Evolutionary conservation across 2,113 vertebrate species (phyloP).

Genomic region (Vireo altiloquus): DNA sequence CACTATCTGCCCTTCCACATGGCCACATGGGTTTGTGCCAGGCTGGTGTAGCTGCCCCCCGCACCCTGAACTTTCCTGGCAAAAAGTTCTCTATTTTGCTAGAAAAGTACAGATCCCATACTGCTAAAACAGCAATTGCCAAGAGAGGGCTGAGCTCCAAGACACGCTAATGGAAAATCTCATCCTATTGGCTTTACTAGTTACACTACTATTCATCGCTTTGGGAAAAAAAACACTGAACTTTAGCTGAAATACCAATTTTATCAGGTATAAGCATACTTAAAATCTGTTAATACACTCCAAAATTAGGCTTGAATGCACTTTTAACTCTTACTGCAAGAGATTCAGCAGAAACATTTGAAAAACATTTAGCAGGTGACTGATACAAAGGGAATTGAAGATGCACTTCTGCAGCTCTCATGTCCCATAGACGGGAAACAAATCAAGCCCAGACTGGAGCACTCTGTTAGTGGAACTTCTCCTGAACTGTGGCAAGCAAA

Average conservation of each 20-base stretch:
- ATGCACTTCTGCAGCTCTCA: neutral
- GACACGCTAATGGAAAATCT: accelerated
- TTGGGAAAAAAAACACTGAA: neutral
- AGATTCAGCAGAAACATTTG: neutral
- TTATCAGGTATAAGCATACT: neutral
- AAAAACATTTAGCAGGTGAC: neutral
- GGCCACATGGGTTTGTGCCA: neutral
- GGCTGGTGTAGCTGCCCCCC: accelerated
- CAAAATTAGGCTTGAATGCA: neutral
- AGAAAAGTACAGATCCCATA: neutral
- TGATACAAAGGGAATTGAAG: neutral
- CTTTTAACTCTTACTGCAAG: neutral
- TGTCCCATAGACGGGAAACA: neutral
- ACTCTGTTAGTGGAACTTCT: neutral
- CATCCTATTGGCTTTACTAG: neutral
- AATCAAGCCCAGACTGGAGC: neutral
- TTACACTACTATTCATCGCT: accelerated
- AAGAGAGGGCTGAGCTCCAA: neutral
- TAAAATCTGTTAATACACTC: neutral
- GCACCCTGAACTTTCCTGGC: neutral
- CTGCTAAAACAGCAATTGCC: neutral
- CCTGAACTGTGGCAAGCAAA: neutral
- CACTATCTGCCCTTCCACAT: neutral
- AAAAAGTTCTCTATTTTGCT: neutral
- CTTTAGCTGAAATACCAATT: neutral